Percentiles rank a stretch among this genome's conserved stretches.
Conservation (phyloP, 2,888 invertebrate genomes). For the Isotomurus palustris region DNA sequence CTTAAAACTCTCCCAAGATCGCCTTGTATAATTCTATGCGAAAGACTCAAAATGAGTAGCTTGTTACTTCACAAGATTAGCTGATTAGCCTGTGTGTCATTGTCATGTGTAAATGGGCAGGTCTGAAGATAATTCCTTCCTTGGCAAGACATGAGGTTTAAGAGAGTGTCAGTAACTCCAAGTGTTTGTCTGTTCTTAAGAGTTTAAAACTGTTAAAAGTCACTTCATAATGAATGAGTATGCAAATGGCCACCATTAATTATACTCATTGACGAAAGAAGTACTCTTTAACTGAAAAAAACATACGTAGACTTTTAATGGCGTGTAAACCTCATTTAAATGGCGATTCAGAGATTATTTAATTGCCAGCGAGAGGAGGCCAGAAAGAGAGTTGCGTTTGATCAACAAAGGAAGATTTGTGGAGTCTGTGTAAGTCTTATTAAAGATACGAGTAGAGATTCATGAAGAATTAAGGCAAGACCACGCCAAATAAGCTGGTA, state of each 20-base stretch:
- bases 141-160: background rate
- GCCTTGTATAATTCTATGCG: too few species aligned
- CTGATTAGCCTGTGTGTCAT: slow-evolving; percentile 10
- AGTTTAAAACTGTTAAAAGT: background rate
- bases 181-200: too few species aligned
- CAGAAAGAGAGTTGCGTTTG: slow-evolving; percentile 21
- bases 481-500: too few species aligned
- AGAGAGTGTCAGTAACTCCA: too few species aligned
- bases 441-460: too few species aligned
- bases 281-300: slow-evolving; percentile 11
- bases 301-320: slow-evolving; percentile 13
- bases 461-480: too few species aligned
- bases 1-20: background rate
- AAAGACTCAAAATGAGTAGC: background rate
- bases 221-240: background rate
- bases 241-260: slow-evolving; percentile 11
- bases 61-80: too few species aligned
- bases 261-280: slow-evolving; percentile 2
- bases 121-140: background rate
- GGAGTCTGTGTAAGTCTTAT: too few species aligned
- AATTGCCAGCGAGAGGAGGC: slow-evolving; percentile 38
- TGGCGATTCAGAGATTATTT: slow-evolving; percentile 37
- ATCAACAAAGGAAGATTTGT: slow-evolving; percentile 31
- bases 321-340: background rate
- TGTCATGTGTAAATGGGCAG: slow-evolving; percentile 11